These are phyloP conservation scores for Phlogophora meticulosa DNA, from an alignment of 2,888 invertebrate species.

Conservation along the genomic window DNA sequence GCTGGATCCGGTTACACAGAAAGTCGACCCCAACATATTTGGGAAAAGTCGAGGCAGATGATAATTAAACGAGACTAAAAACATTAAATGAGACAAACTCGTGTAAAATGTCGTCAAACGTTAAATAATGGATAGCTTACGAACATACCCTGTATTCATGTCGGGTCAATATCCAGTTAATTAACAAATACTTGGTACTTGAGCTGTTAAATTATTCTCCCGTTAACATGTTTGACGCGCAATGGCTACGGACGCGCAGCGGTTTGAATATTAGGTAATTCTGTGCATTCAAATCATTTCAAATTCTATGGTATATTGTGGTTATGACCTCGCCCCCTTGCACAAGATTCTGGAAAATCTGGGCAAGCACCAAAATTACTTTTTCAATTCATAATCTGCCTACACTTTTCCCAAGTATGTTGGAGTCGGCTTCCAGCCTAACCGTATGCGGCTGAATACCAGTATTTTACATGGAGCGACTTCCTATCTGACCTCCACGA, in stretches of 20 bases:
- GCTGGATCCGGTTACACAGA: no score
- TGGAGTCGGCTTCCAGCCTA: no score
- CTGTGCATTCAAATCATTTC: not conserved
- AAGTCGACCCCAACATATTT: no score
- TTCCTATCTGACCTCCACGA: no score
- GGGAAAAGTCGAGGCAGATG: no score
- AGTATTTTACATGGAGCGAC: no score
- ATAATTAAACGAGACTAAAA: slow-evolving; percentile 1
- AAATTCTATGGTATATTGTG: not conserved
- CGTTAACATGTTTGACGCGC: slow-evolving; percentile 1
- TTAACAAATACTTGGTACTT: slow-evolving; percentile 13
- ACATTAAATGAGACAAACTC: not conserved
- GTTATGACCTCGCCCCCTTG: no score
- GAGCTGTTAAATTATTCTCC: slow-evolving; percentile 13
- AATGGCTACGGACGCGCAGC: not conserved
- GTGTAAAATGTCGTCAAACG: slow-evolving; percentile 29
- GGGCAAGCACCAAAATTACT: no score
- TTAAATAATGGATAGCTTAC: slow-evolving; percentile 31
- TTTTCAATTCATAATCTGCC: no score
- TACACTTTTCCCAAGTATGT: no score
- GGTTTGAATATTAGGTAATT: not conserved
- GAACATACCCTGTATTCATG: slow-evolving; percentile 19
- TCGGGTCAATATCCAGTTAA: slow-evolving; percentile 10
- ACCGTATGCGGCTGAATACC: no score
- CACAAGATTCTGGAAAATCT: no score